A percentile compares a stretch with the other conserved stretches of the same genome.
phyloP scores from a whole-genome alignment of 1,140 invertebrate genomes.

The Lepeophtheirus salmonis region DNA sequence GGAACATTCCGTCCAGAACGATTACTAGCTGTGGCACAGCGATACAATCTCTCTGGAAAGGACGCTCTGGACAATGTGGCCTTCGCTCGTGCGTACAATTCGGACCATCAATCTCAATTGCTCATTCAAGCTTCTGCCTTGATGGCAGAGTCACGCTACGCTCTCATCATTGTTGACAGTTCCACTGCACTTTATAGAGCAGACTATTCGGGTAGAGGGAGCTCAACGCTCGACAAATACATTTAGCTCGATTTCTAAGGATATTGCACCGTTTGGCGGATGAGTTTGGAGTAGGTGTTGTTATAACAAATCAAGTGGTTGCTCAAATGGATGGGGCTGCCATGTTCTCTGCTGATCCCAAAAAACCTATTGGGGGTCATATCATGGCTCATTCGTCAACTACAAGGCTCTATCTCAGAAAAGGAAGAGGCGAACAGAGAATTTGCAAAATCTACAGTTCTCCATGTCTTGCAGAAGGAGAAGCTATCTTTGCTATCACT shows the following conservation, averaged over 20 bases:
- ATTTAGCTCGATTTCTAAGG: slow-evolving; percentile 75
- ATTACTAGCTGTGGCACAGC: no score
- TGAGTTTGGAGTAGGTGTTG: slow-evolving; percentile 94
- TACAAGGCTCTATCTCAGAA: no score
- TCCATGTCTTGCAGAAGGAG: no score
- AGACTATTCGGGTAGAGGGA: slow-evolving; percentile 92
- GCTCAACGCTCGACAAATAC: slow-evolving; percentile 73
- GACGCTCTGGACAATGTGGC: no score
- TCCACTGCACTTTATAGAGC: slow-evolving; percentile 94
- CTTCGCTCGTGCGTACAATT: slow-evolving; percentile 85
- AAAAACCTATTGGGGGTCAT: slow-evolving; percentile 92
- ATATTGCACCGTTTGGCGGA: slow-evolving; percentile 79
- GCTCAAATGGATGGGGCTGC: slow-evolving; percentile 86
- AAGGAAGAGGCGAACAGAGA: no score
- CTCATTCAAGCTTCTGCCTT: slow-evolving; percentile 39
- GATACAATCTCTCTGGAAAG: no score
- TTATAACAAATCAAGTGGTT: slow-evolving; percentile 89
- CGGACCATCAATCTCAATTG: slow-evolving; percentile 84
- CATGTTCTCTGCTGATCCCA: slow-evolving; percentile 91
- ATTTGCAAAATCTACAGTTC: no score
- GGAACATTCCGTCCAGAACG: no score
- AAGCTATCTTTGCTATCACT: slow-evolving; percentile 92
- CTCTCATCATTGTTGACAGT: neutral
- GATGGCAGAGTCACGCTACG: neutral
- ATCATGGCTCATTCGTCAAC: slow-evolving; percentile 93